phyloP scores from a whole-genome alignment of 2,888 invertebrate genomes.

The Drosophila kambysellisi region DNA sequence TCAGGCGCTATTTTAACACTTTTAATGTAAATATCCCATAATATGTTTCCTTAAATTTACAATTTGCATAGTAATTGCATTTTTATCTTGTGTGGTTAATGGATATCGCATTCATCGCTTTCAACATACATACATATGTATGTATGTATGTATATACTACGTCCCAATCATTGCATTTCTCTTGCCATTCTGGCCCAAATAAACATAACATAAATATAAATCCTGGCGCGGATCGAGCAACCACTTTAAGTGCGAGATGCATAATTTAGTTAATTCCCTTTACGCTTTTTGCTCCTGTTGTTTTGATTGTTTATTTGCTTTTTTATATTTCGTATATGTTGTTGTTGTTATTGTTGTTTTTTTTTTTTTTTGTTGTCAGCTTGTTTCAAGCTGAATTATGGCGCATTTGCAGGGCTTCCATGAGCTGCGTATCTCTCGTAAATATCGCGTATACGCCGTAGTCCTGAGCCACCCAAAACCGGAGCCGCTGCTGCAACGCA shows the following conservation, averaged over 20 bases:
- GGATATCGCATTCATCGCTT: conserved; percentile 20
- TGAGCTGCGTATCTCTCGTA: conserved; percentile 67
- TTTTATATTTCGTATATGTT: neutral
- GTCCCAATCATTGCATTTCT: conserved; percentile 28
- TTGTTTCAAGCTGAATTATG: conserved; percentile 68
- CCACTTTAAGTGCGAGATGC: conserved; percentile 56
- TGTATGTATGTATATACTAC: neutral
- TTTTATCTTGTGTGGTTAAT: conserved; percentile 32
- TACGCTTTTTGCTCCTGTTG: conserved; percentile 11
- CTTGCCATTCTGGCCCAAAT: conserved; percentile 35
- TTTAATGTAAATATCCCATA: conserved; percentile 1
- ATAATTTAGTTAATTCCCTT: conserved; percentile 66
- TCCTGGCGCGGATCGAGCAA: conserved; percentile 30
- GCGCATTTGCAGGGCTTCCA: conserved; percentile 54
- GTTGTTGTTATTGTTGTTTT: conserved; percentile 6
- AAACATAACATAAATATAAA: conserved; percentile 58
- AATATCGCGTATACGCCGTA: conserved; percentile 65
- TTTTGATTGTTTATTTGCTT: conserved; percentile 1
- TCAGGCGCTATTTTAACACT: neutral
- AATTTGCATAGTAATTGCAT: conserved; percentile 49
- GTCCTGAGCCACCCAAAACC: conserved; percentile 26
- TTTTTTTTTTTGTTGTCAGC: conserved; percentile 28
- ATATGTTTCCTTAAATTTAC: conserved; percentile 7
- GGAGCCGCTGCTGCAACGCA: conserved; percentile 30
- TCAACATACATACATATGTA: neutral